Percentiles rank a stretch among this genome's conserved stretches.
phyloP scores from a whole-genome alignment of 2,888 invertebrate species.

The Hypolimnas misippus region DNA sequence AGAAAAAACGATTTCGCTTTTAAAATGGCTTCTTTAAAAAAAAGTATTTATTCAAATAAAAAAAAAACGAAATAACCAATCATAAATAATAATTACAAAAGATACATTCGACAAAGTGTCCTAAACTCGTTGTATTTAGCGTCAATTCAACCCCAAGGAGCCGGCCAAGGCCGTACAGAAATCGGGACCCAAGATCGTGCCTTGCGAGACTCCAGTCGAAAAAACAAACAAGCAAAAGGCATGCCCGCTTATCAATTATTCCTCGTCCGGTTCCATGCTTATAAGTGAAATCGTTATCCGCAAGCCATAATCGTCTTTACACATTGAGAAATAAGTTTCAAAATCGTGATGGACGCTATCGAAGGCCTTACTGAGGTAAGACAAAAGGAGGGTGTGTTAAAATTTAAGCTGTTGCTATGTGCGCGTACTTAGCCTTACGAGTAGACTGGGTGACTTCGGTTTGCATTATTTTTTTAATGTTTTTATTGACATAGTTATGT shows the following conservation, averaged over 20 bases:
- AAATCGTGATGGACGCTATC: slow-evolving; percentile 41
- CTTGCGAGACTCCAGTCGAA: slow-evolving; percentile 47
- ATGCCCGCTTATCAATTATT: slow-evolving; percentile 55
- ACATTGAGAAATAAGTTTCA: slow-evolving; percentile 24
- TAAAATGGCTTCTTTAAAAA: no score
- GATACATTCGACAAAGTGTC: neutral
- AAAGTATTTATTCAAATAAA: no score
- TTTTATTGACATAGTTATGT: no score
- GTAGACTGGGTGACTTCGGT: neutral
- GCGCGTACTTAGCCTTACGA: slow-evolving; percentile 24
- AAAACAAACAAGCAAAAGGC: slow-evolving; percentile 50
- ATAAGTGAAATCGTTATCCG: slow-evolving; percentile 45
- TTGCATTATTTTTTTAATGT: neutral
- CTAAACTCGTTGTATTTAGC: neutral
- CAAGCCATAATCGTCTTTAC: slow-evolving; percentile 35
- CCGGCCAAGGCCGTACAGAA: slow-evolving; percentile 44
- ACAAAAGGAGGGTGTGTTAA: slow-evolving; percentile 59
- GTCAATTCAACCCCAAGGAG: slow-evolving; percentile 30
- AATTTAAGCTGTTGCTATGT: slow-evolving; percentile 63
- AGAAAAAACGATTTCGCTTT: no score
- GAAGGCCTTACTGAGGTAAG: slow-evolving; percentile 56
- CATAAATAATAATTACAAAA: neutral
- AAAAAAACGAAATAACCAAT: no score
- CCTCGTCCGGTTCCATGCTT: slow-evolving; percentile 51
- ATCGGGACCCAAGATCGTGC: slow-evolving; percentile 43